Conservation (phyloP, 2,113 vertebrate species). For the Amazona vittata region DNA sequence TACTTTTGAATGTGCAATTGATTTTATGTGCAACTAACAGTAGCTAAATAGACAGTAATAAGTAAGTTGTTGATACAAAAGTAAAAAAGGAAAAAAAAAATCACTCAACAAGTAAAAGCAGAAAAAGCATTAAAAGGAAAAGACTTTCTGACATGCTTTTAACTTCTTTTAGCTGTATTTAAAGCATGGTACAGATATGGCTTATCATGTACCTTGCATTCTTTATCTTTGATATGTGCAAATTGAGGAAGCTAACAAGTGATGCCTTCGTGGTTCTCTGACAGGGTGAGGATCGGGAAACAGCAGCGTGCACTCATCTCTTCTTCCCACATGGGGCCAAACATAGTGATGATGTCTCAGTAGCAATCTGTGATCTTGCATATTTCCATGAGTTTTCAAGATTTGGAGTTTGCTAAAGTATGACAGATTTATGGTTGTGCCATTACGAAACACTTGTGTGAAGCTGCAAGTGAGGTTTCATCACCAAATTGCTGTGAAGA, state of each 20-base stretch:
- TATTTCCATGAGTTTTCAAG: background rate
- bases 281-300: background rate
- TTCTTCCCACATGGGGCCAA: background rate
- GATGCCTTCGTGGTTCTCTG: background rate
- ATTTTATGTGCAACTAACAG: background rate
- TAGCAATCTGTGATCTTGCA: background rate
- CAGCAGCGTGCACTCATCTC: rapidly evolving
- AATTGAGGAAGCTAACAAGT: background rate
- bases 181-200: background rate
- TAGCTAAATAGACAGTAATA: background rate
- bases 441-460: background rate
- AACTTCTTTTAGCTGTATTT: background rate
- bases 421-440: background rate
- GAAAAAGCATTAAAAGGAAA: background rate
- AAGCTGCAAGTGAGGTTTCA: background rate
- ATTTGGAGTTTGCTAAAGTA: background rate
- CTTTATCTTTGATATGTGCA: background rate
- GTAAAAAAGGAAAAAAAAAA: background rate
- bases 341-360: background rate
- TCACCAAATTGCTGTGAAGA: background rate
- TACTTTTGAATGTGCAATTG: background rate
- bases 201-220: background rate
- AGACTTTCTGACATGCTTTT: background rate
- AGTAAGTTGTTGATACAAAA: background rate
- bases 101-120: background rate